Conservation (phyloP, 2,888 invertebrate species). For the Elegia similella region DNA sequence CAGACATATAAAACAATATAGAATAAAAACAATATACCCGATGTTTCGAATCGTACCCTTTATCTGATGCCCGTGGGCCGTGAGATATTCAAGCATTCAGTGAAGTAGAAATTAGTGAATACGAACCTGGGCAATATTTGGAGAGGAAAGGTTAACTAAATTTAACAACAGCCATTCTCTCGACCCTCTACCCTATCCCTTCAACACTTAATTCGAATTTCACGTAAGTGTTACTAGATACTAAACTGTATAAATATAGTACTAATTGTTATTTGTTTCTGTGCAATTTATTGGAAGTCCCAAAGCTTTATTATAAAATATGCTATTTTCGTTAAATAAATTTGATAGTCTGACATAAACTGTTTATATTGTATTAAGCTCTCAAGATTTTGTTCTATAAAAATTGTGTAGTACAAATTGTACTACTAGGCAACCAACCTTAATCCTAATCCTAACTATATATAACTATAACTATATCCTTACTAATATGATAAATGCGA, state of each 20-base stretch:
- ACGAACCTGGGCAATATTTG: conserved; percentile 20
- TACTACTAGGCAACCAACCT: too few species aligned
- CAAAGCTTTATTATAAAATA: background rate
- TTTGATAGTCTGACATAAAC: background rate
- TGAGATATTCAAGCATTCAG: conserved; percentile 13
- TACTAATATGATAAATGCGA: too few species aligned
- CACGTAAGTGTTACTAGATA: background rate
- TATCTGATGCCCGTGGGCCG: background rate
- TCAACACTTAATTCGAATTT: conserved; percentile 13
- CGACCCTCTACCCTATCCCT: conserved; percentile 11
- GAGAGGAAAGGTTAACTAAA: conserved; percentile 23
- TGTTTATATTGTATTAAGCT: background rate
- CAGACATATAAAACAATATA: background rate
- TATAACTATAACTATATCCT: too few species aligned
- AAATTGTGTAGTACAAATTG: too few species aligned
- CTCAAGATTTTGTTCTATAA: background rate
- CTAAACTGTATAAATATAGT: conserved; percentile 6
- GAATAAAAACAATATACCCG: conserved; percentile 1
- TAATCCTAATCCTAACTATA: too few species aligned
- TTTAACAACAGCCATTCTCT: conserved; percentile 15
- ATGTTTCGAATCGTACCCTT: background rate
- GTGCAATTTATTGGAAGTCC: background rate
- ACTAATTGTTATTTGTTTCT: background rate
- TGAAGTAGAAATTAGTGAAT: conserved; percentile 22
- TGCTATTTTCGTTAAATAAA: background rate